Conservation (phyloP, 2,888 invertebrate species). For the Erebia palarica region DNA sequence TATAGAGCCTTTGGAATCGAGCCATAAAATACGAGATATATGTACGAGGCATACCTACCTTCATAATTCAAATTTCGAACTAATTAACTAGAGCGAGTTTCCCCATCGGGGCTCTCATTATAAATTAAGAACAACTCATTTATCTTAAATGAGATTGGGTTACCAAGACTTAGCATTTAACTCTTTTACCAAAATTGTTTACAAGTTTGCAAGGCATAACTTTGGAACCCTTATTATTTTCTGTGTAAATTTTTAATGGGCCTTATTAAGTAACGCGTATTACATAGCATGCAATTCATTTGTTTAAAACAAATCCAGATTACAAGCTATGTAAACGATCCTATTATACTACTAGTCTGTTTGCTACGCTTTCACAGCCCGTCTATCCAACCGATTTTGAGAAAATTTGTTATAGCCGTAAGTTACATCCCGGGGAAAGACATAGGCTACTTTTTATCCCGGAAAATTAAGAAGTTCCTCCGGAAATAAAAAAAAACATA, state of each 20-base stretch:
- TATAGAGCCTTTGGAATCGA: too few species aligned
- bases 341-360: too few species aligned
- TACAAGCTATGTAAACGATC: too few species aligned
- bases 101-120: slow-evolving; percentile 43
- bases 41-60: slow-evolving; percentile 27
- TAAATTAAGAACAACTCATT: slow-evolving; percentile 48
- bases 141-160: slow-evolving; percentile 51
- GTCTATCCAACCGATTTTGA: too few species aligned
- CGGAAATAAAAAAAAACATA: too few species aligned
- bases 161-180: slow-evolving; percentile 32
- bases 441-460: too few species aligned
- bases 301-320: background rate
- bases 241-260: background rate
- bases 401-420: too few species aligned
- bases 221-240: slow-evolving; percentile 10
- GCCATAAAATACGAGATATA: too few species aligned
- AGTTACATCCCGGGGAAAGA: too few species aligned
- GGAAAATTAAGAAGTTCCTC: too few species aligned
- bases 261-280: background rate
- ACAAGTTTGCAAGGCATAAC: slow-evolving; percentile 30
- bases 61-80: slow-evolving; percentile 47
- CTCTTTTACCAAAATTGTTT: slow-evolving; percentile 34
- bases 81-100: slow-evolving; percentile 54
- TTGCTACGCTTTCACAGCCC: too few species aligned
- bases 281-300: background rate